Conservation (phyloP, 2,797 vertebrate species). For the Sebastes goodei region DNA sequence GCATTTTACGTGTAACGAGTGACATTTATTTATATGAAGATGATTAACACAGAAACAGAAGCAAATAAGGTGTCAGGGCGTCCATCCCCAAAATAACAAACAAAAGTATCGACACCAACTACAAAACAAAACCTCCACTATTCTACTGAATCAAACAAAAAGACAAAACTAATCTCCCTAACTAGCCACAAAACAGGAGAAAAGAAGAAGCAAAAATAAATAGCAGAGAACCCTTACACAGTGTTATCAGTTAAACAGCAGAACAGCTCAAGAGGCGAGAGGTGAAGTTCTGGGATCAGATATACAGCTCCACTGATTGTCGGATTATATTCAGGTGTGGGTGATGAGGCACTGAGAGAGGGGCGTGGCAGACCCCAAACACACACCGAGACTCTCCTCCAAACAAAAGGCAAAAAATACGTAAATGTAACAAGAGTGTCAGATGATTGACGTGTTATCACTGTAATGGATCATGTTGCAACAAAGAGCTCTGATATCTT, state of each 20-base stretch:
- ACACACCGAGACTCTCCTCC: neutral
- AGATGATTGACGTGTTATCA: conserved; percentile 1
- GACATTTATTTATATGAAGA: neutral
- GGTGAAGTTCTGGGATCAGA: neutral
- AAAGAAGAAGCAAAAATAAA: neutral
- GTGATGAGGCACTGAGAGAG: neutral
- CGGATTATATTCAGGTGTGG: neutral
- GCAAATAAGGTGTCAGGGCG: neutral
- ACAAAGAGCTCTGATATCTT: conserved; percentile 15
- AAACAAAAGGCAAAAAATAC: neutral
- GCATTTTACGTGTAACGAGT: neutral
- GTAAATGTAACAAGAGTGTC: neutral
- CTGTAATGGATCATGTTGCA: conserved; percentile 9
- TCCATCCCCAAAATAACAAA: neutral
- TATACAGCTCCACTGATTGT: neutral
- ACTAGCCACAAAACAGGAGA: neutral
- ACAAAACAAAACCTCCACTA: neutral
- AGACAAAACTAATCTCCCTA: neutral
- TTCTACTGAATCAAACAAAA: neutral
- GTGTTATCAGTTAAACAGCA: too few species aligned
- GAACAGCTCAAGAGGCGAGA: neutral
- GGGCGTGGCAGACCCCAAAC: neutral
- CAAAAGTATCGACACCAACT: neutral
- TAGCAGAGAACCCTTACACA: neutral
- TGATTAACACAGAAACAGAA: neutral